Evolutionary conservation across 2,888 invertebrate genomes (phyloP).

Genomic region (Syrista parreyssii): DNA sequence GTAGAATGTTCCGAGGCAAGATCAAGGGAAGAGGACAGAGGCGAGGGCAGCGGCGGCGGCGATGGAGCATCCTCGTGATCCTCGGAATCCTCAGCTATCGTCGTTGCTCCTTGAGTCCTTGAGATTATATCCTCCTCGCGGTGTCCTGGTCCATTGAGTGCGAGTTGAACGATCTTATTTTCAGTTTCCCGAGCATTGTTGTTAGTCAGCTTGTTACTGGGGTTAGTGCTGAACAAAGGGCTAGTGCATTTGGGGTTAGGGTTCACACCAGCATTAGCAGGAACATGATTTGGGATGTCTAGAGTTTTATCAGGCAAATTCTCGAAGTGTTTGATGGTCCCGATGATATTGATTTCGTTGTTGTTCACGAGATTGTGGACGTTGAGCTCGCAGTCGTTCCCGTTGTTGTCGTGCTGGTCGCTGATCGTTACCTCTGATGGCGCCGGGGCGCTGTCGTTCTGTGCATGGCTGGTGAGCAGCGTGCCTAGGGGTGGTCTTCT

Average conservation of each 20-base stretch:
- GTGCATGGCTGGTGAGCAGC: conserved; percentile 47
- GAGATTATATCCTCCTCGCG: background rate
- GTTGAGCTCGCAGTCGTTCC: conserved; percentile 15
- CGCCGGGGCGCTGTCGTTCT: conserved; percentile 44
- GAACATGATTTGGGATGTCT: background rate
- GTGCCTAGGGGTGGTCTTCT: conserved; percentile 43
- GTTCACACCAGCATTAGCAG: background rate
- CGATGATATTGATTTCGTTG: background rate
- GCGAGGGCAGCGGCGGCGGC: conserved; percentile 65
- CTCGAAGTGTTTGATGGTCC: background rate
- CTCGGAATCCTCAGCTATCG: conserved; percentile 5
- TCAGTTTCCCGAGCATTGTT: conserved; percentile 49
- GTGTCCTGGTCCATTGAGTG: background rate
- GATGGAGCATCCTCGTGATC: conserved; percentile 34
- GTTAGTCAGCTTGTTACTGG: conserved; percentile 56
- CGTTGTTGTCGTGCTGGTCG: conserved; percentile 27
- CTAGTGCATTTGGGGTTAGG: background rate
- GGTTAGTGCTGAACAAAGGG: conserved; percentile 43
- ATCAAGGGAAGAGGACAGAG: conserved; percentile 43
- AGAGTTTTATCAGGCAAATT: background rate
- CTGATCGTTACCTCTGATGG: conserved; percentile 50
- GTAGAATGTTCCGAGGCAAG: conserved; percentile 29
- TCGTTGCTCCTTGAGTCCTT: conserved; percentile 1
- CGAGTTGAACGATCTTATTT: conserved; percentile 26
- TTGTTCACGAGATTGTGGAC: conserved; percentile 18